Conservation (phyloP, 1,140 invertebrate species). For the Drosophila fuyamai region DNA sequence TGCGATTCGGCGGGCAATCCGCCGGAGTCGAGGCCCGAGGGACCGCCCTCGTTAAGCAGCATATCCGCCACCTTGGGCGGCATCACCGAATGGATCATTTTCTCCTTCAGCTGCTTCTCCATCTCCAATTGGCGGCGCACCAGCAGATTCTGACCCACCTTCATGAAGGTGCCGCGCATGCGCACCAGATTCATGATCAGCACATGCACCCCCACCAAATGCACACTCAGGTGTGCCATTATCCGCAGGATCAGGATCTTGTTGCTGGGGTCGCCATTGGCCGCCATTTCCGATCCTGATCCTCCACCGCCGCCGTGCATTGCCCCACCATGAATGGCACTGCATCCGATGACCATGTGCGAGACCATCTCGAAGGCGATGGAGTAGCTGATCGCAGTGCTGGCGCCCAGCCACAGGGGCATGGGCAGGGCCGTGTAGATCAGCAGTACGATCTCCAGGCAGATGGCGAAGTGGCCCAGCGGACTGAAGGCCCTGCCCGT, state of each 20-base stretch:
- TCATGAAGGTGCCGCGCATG: slow-evolving; percentile 98
- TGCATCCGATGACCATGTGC: slow-evolving; percentile 84
- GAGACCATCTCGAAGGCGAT: slow-evolving; percentile 91
- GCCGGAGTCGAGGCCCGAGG: slow-evolving; percentile 84
- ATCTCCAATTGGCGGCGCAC: slow-evolving; percentile 94
- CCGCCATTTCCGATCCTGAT: background rate
- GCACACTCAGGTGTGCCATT: slow-evolving; percentile 94
- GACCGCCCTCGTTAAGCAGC: slow-evolving; percentile 90
- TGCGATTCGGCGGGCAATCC: slow-evolving; percentile 65
- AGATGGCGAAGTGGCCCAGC: slow-evolving; percentile 93
- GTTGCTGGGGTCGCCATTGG: slow-evolving; percentile 85
- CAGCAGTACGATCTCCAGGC: slow-evolving; percentile 94
- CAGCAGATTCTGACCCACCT: slow-evolving; percentile 96
- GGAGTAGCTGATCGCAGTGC: slow-evolving; percentile 92
- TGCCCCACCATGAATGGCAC: slow-evolving; percentile 83
- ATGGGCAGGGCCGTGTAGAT: slow-evolving; percentile 97
- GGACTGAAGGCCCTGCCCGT: slow-evolving; percentile 86
- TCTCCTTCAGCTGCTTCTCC: slow-evolving; percentile 97
- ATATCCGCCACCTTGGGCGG: slow-evolving; percentile 95
- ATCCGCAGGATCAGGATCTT: slow-evolving; percentile 89
- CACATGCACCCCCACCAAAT: slow-evolving; percentile 96
- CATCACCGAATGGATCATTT: slow-evolving; percentile 99
- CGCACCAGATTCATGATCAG: slow-evolving; percentile 96
- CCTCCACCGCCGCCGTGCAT: background rate
- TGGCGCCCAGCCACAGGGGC: slow-evolving; percentile 93